These are phyloP conservation scores for Neosilurus hyrtlii DNA, from an alignment of 2,797 vertebrate genomes.

Conservation along the genomic window DNA sequence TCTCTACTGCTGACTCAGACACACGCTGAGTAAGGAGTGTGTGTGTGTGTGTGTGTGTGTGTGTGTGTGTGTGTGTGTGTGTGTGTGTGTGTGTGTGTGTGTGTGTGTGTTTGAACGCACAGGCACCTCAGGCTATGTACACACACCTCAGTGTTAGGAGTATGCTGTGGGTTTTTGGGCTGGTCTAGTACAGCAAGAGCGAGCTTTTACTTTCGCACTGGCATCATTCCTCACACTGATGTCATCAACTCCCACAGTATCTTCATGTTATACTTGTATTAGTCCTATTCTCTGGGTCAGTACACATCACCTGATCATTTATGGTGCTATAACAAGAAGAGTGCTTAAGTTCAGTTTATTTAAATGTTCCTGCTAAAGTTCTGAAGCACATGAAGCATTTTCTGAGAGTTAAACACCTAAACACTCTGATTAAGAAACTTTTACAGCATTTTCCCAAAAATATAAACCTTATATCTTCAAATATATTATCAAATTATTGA, in stretches of 20 bases:
- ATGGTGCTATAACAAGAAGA: too few species aligned
- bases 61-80: slow-evolving; percentile 8
- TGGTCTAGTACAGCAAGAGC: not conserved
- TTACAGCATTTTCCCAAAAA: not conserved
- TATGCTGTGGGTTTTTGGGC: not conserved
- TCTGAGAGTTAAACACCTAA: not conserved
- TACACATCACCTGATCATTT: not conserved
- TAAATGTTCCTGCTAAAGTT: not conserved
- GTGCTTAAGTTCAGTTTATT: not conserved
- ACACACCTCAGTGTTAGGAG: not conserved
- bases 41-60: slow-evolving; percentile 8
- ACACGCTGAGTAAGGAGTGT: slow-evolving; percentile 6
- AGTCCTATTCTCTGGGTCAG: not conserved
- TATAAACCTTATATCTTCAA: not conserved
- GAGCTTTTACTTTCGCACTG: not conserved
- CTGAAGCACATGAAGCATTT: not conserved
- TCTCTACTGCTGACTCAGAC: slow-evolving; percentile 38
- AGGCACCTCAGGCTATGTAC: slow-evolving; percentile 9
- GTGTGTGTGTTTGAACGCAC: slow-evolving; percentile 8
- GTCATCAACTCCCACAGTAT: not conserved
- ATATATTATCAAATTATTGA: not conserved
- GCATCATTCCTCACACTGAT: not conserved
- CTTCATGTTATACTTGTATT: not conserved
- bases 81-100: slow-evolving; percentile 21
- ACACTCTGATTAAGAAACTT: not conserved